Conservation (phyloP, 2,797 vertebrate genomes). For the Mallotus villosus region DNA sequence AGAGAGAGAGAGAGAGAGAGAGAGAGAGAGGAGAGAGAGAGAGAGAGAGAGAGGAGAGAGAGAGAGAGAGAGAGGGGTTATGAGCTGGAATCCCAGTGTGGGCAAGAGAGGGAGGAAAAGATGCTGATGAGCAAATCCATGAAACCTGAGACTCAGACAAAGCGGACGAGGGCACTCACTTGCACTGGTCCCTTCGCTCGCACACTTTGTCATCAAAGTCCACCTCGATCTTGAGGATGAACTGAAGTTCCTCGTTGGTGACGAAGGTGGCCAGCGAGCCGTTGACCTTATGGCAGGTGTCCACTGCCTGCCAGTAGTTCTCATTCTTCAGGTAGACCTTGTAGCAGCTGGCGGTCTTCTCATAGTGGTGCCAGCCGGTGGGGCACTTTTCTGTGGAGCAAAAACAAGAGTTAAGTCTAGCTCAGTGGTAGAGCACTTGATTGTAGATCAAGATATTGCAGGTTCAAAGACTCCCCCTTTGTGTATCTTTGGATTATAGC, state of each 20-base stretch:
- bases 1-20: no score
- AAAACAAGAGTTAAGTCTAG: constrained; percentile 34
- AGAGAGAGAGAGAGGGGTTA: no score
- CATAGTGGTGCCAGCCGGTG: constrained; percentile 97
- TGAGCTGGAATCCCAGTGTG: no score
- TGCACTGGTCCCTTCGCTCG: constrained; percentile 87
- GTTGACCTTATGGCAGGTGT: constrained; percentile 93
- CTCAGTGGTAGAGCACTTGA: constrained; percentile 77
- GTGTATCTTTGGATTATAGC: neutral
- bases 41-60: no score
- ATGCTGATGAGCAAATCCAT: no score
- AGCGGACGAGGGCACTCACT: constrained; percentile 75
- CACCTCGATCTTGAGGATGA: constrained; percentile 94
- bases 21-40: no score
- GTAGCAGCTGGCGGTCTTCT: constrained; percentile 97
- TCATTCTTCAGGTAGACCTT: constrained; percentile 90
- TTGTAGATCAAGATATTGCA: constrained; percentile 69
- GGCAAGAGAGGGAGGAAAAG: no score
- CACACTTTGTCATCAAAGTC: constrained; percentile 89
- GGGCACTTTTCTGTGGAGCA: constrained; percentile 90
- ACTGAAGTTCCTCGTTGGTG: constrained; percentile 94
- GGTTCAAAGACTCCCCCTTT: neutral
- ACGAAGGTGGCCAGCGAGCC: constrained; percentile 94
- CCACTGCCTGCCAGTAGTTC: constrained; percentile 98
- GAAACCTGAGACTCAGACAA: no score